Evolutionary conservation across 2,888 invertebrate species (phyloP).

Genomic region (Myopa testacea): DNA sequence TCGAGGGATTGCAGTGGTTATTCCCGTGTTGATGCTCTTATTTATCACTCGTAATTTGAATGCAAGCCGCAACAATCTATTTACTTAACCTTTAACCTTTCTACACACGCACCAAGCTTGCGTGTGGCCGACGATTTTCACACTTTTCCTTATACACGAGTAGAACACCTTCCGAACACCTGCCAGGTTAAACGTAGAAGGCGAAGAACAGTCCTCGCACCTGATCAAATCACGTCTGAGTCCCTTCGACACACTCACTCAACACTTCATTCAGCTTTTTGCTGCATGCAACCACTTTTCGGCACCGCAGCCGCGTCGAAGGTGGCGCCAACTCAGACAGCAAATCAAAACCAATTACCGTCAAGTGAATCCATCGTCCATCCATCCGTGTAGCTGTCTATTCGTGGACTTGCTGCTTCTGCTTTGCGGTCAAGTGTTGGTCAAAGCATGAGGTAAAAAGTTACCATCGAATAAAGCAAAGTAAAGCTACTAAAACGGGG

Average conservation of each 20-base stretch:
- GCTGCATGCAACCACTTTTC: slow-evolving; percentile 1
- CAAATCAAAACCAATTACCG: slow-evolving; percentile 51
- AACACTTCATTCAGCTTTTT: slow-evolving; percentile 36
- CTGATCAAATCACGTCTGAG: slow-evolving; percentile 31
- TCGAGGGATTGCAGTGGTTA: neutral
- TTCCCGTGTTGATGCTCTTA: neutral
- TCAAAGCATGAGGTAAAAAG: slow-evolving; percentile 26
- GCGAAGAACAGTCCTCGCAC: slow-evolving; percentile 25
- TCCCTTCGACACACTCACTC: slow-evolving; percentile 28
- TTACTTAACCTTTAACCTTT: slow-evolving; percentile 1
- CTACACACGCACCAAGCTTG: too few relatives aligned
- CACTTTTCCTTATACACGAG: neutral
- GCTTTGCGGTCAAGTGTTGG: slow-evolving; percentile 18
- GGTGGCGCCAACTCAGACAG: slow-evolving; percentile 41
- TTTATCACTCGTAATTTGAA: neutral
- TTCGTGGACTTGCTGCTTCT: neutral
- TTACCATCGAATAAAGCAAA: slow-evolving; percentile 12
- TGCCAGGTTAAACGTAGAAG: too few relatives aligned
- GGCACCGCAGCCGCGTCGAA: slow-evolving; percentile 9
- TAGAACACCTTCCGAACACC: too few relatives aligned
- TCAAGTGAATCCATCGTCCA: slow-evolving; percentile 41
- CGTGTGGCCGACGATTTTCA: too few relatives aligned
- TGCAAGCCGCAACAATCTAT: neutral
- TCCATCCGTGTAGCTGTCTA: neutral
- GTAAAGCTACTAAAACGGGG: neutral